A percentile compares a stretch with the other conserved stretches of the same genome.
phyloP scores from a whole-genome alignment of 2,888 invertebrate genomes.

The Girardia tigrina region DNA sequence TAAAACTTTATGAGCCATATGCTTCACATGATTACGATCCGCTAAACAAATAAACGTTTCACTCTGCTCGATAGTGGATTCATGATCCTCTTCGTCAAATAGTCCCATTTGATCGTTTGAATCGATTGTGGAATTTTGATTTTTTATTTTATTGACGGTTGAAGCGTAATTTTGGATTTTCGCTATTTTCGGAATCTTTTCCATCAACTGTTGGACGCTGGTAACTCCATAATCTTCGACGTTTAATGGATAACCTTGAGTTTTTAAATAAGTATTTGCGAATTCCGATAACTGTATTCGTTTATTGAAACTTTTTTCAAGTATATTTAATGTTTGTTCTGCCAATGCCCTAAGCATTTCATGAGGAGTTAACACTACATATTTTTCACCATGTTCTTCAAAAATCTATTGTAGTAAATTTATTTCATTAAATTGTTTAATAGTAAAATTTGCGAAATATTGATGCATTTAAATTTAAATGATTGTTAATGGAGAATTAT shows the following conservation, averaged over 20 bases:
- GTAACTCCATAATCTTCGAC: constrained; percentile 59
- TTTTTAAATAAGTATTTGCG: constrained; percentile 55
- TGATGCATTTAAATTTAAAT: too few relatives aligned
- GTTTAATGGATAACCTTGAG: constrained; percentile 61
- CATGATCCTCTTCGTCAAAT: neutral
- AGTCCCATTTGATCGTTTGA: neutral
- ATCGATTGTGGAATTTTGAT: neutral
- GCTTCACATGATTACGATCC: constrained; percentile 53
- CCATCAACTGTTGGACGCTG: constrained; percentile 57
- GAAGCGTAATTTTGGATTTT: constrained; percentile 46
- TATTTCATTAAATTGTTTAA: too few relatives aligned
- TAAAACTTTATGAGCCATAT: constrained; percentile 54
- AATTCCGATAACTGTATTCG: constrained; percentile 50
- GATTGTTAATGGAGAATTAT: too few relatives aligned
- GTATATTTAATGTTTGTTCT: constrained; percentile 56
- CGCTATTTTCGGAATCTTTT: constrained; percentile 53
- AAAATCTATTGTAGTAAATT: constrained; percentile 40
- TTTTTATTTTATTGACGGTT: neutral
- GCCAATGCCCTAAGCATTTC: constrained; percentile 53
- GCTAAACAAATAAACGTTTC: constrained; percentile 52
- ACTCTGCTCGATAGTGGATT: constrained; percentile 38
- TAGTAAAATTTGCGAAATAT: too few relatives aligned
- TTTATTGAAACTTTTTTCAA: constrained; percentile 44
- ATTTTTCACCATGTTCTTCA: constrained; percentile 56
- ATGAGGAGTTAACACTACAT: constrained; percentile 42